Conservation (phyloP, 2,113 vertebrate genomes). For the Bufo gargarizans region DNA sequence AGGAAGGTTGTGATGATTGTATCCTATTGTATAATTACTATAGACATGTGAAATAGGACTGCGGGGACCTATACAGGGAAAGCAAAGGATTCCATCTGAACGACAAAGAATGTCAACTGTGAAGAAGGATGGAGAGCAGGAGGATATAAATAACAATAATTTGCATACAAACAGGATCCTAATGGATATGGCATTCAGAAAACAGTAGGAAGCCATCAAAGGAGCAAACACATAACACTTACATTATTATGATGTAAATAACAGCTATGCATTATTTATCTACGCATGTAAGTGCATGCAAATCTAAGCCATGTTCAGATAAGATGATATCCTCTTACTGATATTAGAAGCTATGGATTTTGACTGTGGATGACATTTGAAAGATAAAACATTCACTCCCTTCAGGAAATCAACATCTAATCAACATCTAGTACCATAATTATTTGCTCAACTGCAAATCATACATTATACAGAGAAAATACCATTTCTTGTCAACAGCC, state of each 20-base stretch:
- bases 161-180: slow-evolving; percentile 52
- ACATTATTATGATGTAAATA: slow-evolving; percentile 40
- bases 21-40: slow-evolving; percentile 58
- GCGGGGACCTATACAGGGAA: slow-evolving; percentile 37
- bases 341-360: background rate
- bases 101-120: slow-evolving; percentile 38
- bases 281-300: background rate
- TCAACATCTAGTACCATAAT: background rate
- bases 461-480: background rate
- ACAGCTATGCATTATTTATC: slow-evolving; percentile 26
- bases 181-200: slow-evolving; percentile 39
- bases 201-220: slow-evolving; percentile 33
- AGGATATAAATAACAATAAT: slow-evolving; percentile 49
- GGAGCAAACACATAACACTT: slow-evolving; percentile 22
- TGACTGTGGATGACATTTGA: background rate
- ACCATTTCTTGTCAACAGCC: background rate
- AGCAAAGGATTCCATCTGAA: slow-evolving; percentile 32
- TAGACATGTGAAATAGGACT: slow-evolving; percentile 44
- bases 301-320: slow-evolving; percentile 11
- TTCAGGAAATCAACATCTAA: background rate
- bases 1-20: slow-evolving; percentile 51
- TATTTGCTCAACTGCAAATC: background rate
- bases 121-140: slow-evolving; percentile 17
- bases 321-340: background rate
- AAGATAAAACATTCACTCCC: background rate